Conservation (phyloP, 2,797 vertebrate species). For the Danio tinwini region DNA sequence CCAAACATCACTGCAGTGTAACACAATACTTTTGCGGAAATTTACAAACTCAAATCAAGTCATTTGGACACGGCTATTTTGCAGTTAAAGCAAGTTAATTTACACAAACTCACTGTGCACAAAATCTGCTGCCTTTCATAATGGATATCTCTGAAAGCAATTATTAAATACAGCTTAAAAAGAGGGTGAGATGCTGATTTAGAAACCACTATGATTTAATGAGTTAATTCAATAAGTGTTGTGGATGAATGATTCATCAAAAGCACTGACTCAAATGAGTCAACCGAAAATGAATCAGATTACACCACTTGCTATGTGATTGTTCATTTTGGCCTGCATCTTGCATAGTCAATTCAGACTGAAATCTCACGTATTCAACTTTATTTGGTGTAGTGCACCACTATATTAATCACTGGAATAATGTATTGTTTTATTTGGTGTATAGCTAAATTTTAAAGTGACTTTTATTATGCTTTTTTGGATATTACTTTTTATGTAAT, state of each 20-base stretch:
- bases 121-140: not conserved
- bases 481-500: no score
- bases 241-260: not conserved
- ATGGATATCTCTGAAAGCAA: not conserved
- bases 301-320: not conserved
- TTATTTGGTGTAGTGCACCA: no score
- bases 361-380: not conserved
- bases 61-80: not conserved
- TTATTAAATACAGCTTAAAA: not conserved
- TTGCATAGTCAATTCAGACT: not conserved
- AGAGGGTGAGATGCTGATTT: not conserved
- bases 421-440: no score
- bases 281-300: not conserved
- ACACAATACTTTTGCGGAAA: not conserved
- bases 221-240: not conserved
- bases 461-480: no score
- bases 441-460: no score
- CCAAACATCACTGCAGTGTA: not conserved
- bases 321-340: not conserved
- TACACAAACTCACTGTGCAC: not conserved
- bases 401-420: no score
- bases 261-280: not conserved
- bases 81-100: not conserved
- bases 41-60: conserved; percentile 1
- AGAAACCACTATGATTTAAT: not conserved